Base-by-base conservation (phyloP, 2,797 vertebrate species). In the Platyrinchus mystaceus region DNA sequence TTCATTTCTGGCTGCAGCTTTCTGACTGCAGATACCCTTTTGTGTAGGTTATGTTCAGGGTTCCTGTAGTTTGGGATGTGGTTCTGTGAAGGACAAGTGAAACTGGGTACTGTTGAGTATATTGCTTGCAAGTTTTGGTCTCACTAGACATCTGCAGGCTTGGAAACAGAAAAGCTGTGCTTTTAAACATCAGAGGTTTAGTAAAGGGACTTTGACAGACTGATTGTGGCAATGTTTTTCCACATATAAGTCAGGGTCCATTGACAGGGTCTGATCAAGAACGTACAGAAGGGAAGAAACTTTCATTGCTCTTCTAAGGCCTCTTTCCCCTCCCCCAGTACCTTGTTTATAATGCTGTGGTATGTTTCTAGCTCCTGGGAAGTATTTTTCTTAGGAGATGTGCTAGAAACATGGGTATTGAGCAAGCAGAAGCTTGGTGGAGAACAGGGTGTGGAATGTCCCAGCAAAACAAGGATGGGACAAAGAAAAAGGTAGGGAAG, bases 311-410 rank as follows among this genome's bases (percentile, higher is more conserved):
- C 12, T 84, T 64, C 44, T 59, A 9, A 32, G 49, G 56, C 49
- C 4, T 83, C 73, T 64, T 75, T 91, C 24, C 24, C 47, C 24
- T 76, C 68, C 24, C 28, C 6, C 28, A 30, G 36, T 49, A 59
- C 44, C 63, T 87, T 80, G 27, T 88, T 89, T 84, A 16, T 83
- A 58, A 46, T 60, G 36, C 52, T 81, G 36, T 90, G 50, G 63
- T 79, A 49, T 76, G 70, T n/a, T 89, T 36, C 18, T 46, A 52
- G 68, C 74, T 93, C 75, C 86, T 94, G 86, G 77, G 77, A 95
- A 87, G 77, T 95, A 94, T 7, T 95, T 94, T 82, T 79, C 74
- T 64, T 70, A 70, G 67, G 53, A 88, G 63, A 80, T 84, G 49
- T 91, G 76, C 53, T 96, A 67, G 68, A 93, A 93, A 71, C 63